Percentiles rank a stretch among this genome's conserved stretches.
Conservation (phyloP, 2,888 invertebrate species). For the Drosophila paramelanica region DNA sequence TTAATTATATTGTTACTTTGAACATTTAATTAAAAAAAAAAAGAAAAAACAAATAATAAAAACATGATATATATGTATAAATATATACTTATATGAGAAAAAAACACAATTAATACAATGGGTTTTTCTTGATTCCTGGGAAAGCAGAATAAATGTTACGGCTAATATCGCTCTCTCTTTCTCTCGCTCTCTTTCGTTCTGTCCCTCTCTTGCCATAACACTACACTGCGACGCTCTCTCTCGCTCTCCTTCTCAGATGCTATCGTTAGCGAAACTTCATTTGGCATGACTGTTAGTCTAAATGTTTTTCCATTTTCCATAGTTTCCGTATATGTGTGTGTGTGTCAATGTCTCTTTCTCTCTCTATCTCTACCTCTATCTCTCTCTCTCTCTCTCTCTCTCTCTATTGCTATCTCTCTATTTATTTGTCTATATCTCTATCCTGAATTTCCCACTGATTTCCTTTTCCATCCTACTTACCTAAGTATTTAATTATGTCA, state of each 20-base stretch:
- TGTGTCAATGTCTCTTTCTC: conserved; percentile 42
- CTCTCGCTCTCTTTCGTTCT: neutral
- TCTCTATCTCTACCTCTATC: conserved; percentile 34
- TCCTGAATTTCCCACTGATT: conserved; percentile 16
- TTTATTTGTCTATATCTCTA: conserved; percentile 21
- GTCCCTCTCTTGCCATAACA: conserved; percentile 15
- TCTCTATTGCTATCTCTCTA: conserved; percentile 3
- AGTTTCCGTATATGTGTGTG: conserved; percentile 57
- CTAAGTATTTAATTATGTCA: conserved; percentile 33
- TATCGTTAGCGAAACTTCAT: conserved; percentile 68
- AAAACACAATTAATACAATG: conserved; percentile 73
- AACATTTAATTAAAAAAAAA: conserved; percentile 78
- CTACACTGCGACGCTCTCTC: conserved; percentile 48
- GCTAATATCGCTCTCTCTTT: conserved; percentile 11
- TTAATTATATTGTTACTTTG: conserved; percentile 84
- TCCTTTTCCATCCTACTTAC: conserved; percentile 26
- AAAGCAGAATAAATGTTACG: conserved; percentile 23
- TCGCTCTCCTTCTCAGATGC: conserved; percentile 26
- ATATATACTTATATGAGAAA: conserved; percentile 73
- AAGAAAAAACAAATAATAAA: conserved; percentile 50
- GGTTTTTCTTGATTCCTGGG: conserved; percentile 66
- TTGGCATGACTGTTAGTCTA: conserved; percentile 76
- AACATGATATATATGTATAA: conserved; percentile 72
- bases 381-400: conserved; percentile 35
- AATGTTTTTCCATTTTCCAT: conserved; percentile 62